Conservation (phyloP, 2,113 vertebrate genomes). For the Merops nubicus region DNA sequence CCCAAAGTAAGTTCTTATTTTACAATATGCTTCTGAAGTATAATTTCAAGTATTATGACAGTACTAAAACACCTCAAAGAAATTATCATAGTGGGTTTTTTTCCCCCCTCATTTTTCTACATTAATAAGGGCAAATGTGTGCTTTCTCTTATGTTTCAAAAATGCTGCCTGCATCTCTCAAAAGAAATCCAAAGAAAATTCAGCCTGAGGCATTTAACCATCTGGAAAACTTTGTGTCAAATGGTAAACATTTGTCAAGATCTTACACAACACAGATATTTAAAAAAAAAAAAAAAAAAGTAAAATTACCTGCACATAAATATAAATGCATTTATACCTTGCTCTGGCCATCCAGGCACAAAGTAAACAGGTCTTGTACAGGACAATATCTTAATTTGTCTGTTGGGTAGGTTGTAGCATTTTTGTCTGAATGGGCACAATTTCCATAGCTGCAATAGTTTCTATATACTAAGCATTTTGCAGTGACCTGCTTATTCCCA, state of each 20-base stretch:
- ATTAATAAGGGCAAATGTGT: background rate
- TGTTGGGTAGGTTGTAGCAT: background rate
- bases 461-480: background rate
- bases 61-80: background rate
- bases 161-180: background rate
- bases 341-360: background rate
- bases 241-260: background rate
- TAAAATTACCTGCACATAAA: background rate
- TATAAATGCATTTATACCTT: background rate
- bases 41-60: background rate
- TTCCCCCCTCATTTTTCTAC: too few relatives aligned
- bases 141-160: background rate
- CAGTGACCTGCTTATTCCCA: background rate
- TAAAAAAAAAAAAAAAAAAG: background rate
- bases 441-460: background rate
- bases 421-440: background rate
- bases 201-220: background rate
- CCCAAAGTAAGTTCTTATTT: background rate
- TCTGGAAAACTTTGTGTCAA: background rate
- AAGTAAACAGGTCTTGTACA: background rate
- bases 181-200: background rate
- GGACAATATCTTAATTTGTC: background rate
- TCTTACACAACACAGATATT: background rate
- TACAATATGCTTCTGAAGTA: background rate
- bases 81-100: fast-evolving